Evolutionary conservation across 2,113 vertebrate species (phyloP).

Genomic region (Toxotes jaculatrix): DNA sequence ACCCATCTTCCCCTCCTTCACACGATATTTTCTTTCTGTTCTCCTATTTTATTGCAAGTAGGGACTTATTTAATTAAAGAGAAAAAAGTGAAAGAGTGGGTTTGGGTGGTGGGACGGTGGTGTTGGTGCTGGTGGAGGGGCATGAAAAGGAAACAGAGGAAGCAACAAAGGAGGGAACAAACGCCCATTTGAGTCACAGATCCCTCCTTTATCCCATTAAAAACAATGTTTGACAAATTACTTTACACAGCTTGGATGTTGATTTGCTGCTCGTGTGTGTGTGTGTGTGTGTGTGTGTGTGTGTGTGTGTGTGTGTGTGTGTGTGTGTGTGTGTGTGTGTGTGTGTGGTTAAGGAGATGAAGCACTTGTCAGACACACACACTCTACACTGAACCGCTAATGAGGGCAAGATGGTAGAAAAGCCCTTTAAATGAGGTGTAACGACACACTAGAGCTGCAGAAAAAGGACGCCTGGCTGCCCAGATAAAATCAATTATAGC

Average conservation of each 20-base stretch:
- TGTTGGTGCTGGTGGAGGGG: slow-evolving; percentile 10
- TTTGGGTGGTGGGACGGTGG: neutral
- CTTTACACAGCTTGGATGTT: slow-evolving; percentile 74
- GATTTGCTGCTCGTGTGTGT: slow-evolving; percentile 46
- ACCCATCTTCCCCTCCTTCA: slow-evolving; percentile 36
- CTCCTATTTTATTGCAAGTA: slow-evolving; percentile 41
- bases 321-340: neutral
- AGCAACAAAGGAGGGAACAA: slow-evolving; percentile 76
- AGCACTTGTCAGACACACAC: slow-evolving; percentile 30
- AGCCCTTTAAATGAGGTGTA: slow-evolving; percentile 73
- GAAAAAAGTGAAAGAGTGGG: neutral
- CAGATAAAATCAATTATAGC: slow-evolving; percentile 80
- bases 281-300: slow-evolving; percentile 35
- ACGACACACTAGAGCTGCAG: slow-evolving; percentile 57
- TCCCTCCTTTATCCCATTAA: slow-evolving; percentile 75
- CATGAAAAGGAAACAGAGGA: slow-evolving; percentile 41
- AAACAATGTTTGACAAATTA: slow-evolving; percentile 84
- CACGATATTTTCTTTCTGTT: slow-evolving; percentile 58
- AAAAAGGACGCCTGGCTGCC: slow-evolving; percentile 44
- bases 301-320: slow-evolving; percentile 30
- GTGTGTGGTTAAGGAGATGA: slow-evolving; percentile 22
- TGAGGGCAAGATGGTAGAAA: slow-evolving; percentile 71
- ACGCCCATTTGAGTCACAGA: slow-evolving; percentile 69
- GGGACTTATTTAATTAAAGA: slow-evolving; percentile 4
- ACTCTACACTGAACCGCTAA: slow-evolving; percentile 66